phyloP scores from a whole-genome alignment of 1,140 invertebrate genomes.

The Trachymyrmex cornetzi region DNA sequence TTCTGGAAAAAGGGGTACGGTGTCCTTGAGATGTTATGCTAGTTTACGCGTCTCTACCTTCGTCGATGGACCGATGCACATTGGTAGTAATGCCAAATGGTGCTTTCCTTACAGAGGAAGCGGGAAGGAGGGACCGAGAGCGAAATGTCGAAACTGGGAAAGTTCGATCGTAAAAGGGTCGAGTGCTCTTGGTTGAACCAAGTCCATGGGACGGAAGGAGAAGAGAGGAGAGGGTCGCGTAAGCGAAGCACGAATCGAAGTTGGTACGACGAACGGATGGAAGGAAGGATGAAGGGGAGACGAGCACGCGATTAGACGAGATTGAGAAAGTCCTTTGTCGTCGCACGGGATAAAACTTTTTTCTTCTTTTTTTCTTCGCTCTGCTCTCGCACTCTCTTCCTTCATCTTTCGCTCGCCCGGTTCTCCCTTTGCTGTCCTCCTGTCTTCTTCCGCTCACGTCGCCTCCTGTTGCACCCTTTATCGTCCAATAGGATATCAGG shows the following conservation, averaged over 20 bases:
- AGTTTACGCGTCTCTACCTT: constrained; percentile 66
- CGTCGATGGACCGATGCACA: constrained; percentile 48
- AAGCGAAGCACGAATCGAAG: constrained; percentile 69
- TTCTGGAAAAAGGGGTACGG: not conserved
- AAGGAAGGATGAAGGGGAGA: constrained; percentile 15
- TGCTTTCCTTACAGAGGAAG: constrained; percentile 1
- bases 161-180: constrained; percentile 73
- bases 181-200: constrained; percentile 61
- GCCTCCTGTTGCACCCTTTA: constrained; percentile 70
- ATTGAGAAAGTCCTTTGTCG: constrained; percentile 69
- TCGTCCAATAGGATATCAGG: constrained; percentile 59
- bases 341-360: constrained; percentile 62
- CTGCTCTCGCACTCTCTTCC: constrained; percentile 19
- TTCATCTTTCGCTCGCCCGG: not conserved
- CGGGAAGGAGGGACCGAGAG: not conserved
- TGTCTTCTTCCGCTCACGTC: constrained; percentile 12
- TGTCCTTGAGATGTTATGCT: constrained; percentile 20
- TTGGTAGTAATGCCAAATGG: constrained; percentile 63
- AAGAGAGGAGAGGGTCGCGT: not conserved
- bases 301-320: constrained; percentile 69
- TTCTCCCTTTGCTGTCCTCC: not conserved
- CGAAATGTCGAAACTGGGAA: constrained; percentile 71
- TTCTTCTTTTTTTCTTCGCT: not conserved
- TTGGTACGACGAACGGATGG: constrained; percentile 28
- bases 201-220: not conserved